Evolutionary conservation across 2,888 invertebrate species (phyloP).

Genomic region (Rutpela maculata): DNA sequence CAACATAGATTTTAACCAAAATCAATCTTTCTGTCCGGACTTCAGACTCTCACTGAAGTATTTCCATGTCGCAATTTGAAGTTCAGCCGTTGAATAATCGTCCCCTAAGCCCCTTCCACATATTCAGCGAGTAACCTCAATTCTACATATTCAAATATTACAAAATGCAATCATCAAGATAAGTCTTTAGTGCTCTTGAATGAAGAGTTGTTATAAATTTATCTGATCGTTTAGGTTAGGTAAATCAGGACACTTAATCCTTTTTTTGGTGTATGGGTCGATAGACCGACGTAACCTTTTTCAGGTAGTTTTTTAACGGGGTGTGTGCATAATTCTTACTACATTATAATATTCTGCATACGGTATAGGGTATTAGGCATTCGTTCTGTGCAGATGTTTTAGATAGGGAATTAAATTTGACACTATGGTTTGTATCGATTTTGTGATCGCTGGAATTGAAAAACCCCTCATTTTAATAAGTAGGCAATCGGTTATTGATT

Average conservation of each 20-base stretch:
- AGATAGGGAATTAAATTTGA: constrained; percentile 49
- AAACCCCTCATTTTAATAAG: constrained; percentile 37
- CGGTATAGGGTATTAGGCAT: constrained; percentile 48
- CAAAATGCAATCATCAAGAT: constrained; percentile 60
- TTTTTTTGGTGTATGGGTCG: constrained; percentile 51
- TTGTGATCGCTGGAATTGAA: constrained; percentile 35
- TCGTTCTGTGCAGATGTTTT: constrained; percentile 54
- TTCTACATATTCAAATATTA: constrained; percentile 61
- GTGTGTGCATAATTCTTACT: constrained; percentile 54
- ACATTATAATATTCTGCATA: constrained; percentile 59
- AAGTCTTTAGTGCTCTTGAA: constrained; percentile 58
- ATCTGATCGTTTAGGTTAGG: constrained; percentile 63
- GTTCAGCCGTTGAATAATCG: background rate
- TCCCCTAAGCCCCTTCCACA: constrained; percentile 36
- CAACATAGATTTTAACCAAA: no score
- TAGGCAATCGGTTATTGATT: constrained; percentile 36
- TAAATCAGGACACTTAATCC: constrained; percentile 62
- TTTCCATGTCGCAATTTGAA: background rate
- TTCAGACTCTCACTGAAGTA: background rate
- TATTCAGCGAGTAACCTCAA: constrained; percentile 57
- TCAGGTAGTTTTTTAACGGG: constrained; percentile 55
- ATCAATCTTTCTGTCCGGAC: background rate
- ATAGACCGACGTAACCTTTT: constrained; percentile 51
- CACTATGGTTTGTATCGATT: constrained; percentile 32
- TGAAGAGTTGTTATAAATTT: constrained; percentile 58